Evolutionary conservation across 2,888 invertebrate genomes (phyloP), one percentile per base, ranked within the genome.

Genomic region (Trichogramma evanescens): DNA sequence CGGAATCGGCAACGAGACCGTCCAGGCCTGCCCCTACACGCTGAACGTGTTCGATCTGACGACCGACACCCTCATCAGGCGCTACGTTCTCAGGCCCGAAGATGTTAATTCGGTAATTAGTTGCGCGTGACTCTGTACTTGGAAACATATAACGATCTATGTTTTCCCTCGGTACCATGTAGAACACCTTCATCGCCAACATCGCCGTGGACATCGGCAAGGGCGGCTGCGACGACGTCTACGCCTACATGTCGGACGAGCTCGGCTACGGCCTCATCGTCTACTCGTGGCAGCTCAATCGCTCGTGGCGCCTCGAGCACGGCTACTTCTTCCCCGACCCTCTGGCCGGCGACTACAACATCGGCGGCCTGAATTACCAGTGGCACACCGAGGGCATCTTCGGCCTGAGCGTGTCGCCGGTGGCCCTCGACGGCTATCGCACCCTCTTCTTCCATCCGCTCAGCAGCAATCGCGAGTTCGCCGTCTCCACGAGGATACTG

Each of bases 331-430:
- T 87, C 80, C 91, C 91, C 0, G 91, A 92, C 74, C 92, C 92
- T 0, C 78, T 91, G 4, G 82, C 84, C 10, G 89, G 90, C 5
- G 89, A 91, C 71, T 91, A 86, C 75, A 89, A 88, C 71, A 85
- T 90, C 63, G 89, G 85, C 5, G 90, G 91, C 0, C 78, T 91
- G 8, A 91, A 91, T 74, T 91, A 91, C 82, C 91, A 91, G 75
- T 93, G 92, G 92, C 85, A 85, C 39, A 85, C 86, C 66, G 92
- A 91, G 78, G 90, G 89, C 9, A 87, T 91, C 63, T 91, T 91
- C 67, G 91, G 91, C 1, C 85, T 91, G 76, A 83, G 88, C 0
- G 74, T 91, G 2, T 86, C 89, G 0, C 86, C 90, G 0, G 72
- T 82, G 5, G 83, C 85, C 10, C 69, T 79, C 7, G 86, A 88